Evolutionary conservation across 1,140 invertebrate genomes (phyloP).

Genomic region (Triops cancriformis): DNA sequence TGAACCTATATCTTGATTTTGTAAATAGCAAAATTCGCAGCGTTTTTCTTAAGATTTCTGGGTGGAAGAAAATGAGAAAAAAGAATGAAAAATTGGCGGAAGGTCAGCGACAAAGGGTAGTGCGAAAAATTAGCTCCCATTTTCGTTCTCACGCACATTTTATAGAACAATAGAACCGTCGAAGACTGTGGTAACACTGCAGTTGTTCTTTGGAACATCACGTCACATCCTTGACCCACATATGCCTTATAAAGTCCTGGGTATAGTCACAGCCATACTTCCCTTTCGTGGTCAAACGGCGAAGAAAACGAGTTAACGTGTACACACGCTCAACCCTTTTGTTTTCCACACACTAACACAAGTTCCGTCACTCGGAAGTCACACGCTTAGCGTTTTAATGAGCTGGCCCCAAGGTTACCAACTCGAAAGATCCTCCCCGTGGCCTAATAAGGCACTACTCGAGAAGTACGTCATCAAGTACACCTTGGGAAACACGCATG

Average conservation of each 20-base stretch:
- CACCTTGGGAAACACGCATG: too few relatives aligned
- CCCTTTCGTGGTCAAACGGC: not conserved
- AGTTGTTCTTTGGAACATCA: not conserved
- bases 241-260: not conserved
- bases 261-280: not conserved
- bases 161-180: not conserved
- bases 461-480: too few relatives aligned
- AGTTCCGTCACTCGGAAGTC: not conserved
- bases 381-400: not conserved
- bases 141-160: not conserved
- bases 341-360: not conserved
- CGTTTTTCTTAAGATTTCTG: too few relatives aligned
- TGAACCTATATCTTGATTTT: too few relatives aligned
- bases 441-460: not conserved
- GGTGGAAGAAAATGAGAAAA: not conserved
- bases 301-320: not conserved
- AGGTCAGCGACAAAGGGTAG: not conserved
- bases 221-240: conserved; percentile 1
- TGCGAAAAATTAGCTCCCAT: not conserved
- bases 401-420: not conserved
- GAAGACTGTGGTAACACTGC: not conserved
- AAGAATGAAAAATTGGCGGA: not conserved
- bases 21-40: too few relatives aligned
- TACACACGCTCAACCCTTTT: not conserved
- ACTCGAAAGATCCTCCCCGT: not conserved